A percentile compares a stretch with the other conserved stretches of the same genome.
phyloP scores from a whole-genome alignment of 92 coral and sea anemone genomes.

The Phenganax marumi region DNA sequence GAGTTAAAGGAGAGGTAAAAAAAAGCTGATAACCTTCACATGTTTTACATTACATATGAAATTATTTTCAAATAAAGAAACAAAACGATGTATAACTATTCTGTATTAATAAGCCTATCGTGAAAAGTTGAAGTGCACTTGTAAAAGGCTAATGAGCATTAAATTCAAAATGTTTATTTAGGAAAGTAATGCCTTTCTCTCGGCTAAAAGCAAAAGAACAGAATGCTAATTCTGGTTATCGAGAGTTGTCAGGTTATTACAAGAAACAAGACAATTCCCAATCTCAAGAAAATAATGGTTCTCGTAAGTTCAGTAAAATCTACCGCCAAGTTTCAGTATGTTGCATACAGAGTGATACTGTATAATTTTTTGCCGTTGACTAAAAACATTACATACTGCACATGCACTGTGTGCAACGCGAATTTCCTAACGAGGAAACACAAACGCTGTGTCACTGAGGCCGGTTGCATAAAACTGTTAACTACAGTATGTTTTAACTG shows the following conservation, averaged over 20 bases:
- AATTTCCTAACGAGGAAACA: too few species aligned
- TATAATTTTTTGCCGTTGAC: not conserved
- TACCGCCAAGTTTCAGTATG: not conserved
- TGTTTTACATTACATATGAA: not conserved
- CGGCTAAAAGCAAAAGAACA: constrained; percentile 33
- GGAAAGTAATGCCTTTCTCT: constrained; percentile 42
- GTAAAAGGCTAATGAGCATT: constrained; percentile 49
- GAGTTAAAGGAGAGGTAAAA: constrained; percentile 53
- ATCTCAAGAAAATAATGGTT: constrained; percentile 65
- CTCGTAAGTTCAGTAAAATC: constrained; percentile 32
- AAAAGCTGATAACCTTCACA: not conserved
- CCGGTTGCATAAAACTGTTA: too few species aligned
- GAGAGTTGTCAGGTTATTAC: constrained; percentile 84
- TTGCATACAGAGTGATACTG: not conserved
- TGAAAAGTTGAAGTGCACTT: constrained; percentile 56
- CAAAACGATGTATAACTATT: too few species aligned
- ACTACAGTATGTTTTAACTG: too few species aligned
- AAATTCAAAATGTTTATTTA: constrained; percentile 47
- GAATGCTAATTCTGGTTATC: constrained; percentile 60
- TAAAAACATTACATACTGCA: not conserved
- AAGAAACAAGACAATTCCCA: constrained; percentile 64
- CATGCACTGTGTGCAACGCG: too few species aligned
- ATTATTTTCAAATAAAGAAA: too few species aligned
- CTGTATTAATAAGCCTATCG: constrained; percentile 19
- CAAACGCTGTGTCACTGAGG: too few species aligned